phyloP scores from a whole-genome alignment of 2,797 vertebrate genomes.

The Coccyzus lansbergi region DNA sequence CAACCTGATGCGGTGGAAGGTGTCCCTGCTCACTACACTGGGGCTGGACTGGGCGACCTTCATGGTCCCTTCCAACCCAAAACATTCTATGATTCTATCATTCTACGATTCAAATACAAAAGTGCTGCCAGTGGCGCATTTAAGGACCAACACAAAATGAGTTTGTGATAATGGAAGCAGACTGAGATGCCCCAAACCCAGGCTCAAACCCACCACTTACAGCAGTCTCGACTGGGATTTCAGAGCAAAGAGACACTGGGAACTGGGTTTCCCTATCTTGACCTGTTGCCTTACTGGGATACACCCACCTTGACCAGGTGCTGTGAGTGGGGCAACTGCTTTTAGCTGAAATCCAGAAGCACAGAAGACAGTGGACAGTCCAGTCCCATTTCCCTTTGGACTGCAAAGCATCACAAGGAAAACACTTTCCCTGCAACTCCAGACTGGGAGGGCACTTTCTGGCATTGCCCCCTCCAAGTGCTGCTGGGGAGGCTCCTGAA shows the following conservation, averaged over 20 bases:
- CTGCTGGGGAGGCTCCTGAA: background rate
- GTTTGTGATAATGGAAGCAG: background rate
- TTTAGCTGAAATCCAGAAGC: background rate
- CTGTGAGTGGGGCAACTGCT: background rate
- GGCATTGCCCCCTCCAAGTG: background rate
- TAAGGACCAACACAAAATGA: background rate
- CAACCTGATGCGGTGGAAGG: no score
- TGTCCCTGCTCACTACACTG: no score
- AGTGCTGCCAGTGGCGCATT: fast-evolving
- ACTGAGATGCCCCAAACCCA: background rate
- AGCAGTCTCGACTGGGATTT: fast-evolving
- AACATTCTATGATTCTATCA: no score
- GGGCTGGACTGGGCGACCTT: no score
- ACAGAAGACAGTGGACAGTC: background rate
- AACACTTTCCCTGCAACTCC: fast-evolving
- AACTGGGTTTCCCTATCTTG: background rate
- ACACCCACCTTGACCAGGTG: fast-evolving
- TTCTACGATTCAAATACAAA: background rate
- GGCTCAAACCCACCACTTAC: background rate
- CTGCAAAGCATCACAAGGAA: background rate
- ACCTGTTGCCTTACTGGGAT: background rate
- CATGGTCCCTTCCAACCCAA: no score
- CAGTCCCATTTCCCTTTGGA: fast-evolving
- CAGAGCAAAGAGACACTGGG: background rate
- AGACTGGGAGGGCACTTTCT: background rate